A percentile compares a stretch with the other conserved stretches of the same genome.
Conservation (phyloP, 2,888 invertebrate species). For the Drosophila paramelanica region DNA sequence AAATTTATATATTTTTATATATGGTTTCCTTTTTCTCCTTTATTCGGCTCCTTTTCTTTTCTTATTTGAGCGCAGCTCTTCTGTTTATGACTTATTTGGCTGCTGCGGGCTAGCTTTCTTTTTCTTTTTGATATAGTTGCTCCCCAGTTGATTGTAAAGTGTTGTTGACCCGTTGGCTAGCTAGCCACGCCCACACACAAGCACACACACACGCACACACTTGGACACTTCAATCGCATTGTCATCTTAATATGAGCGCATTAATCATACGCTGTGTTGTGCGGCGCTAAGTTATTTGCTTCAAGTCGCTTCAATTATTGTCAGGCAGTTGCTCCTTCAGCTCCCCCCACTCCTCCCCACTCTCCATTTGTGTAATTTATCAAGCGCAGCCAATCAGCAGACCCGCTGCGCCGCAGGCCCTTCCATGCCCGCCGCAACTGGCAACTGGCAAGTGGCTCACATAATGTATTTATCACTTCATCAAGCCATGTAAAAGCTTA, state of each 20-base stretch:
- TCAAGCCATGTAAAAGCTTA: conserved; percentile 67
- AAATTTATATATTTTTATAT: background rate
- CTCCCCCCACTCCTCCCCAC: background rate
- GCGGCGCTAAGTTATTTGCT: conserved; percentile 72
- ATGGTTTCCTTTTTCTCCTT: background rate
- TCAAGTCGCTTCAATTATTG: conserved; percentile 69
- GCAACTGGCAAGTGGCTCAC: conserved; percentile 35
- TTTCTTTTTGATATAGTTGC: conserved; percentile 15
- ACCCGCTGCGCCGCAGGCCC: background rate
- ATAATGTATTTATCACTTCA: conserved; percentile 80
- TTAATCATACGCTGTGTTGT: conserved; percentile 76
- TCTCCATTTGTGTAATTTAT: conserved; percentile 41
- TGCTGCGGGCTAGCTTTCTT: conserved; percentile 23
- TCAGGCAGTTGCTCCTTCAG: conserved; percentile 8
- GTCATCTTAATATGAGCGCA: conserved; percentile 72
- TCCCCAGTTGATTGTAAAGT: conserved; percentile 52
- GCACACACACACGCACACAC: conserved; percentile 7
- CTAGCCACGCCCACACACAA: conserved; percentile 12
- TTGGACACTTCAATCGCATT: conserved; percentile 23
- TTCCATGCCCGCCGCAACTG: background rate
- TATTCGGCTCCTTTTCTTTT: background rate
- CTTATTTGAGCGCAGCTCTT: conserved; percentile 3
- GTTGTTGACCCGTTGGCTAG: conserved; percentile 51
- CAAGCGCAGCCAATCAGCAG: conserved; percentile 56
- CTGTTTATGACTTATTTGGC: conserved; percentile 17